These are phyloP conservation scores for Rhinoderma darwinii DNA, from an alignment of 2,113 vertebrate species.

Conservation along the genomic window DNA sequence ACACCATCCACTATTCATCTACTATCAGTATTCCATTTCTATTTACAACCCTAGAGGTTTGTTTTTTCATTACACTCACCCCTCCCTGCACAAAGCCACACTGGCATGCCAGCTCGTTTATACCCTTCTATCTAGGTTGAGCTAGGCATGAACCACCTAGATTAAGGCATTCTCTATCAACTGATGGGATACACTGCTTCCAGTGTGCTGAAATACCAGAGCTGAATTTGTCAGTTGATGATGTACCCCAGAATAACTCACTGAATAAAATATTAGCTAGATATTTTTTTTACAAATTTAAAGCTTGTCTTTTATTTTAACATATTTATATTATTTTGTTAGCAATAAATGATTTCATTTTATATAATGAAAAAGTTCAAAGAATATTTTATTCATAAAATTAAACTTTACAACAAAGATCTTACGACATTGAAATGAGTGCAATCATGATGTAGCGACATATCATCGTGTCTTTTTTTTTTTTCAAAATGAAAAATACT, in stretches of 20 bases:
- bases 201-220: neutral
- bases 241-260: neutral
- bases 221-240: neutral
- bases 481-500: conserved; percentile 94
- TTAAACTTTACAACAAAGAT: conserved; percentile 34
- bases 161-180: no score
- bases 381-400: conserved; percentile 37
- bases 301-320: neutral
- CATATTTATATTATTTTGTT: neutral
- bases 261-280: neutral
- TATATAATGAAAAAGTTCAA: conserved; percentile 30
- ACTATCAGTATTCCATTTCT: no score
- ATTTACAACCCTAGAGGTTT: no score
- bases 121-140: no score
- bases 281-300: neutral
- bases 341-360: conserved; percentile 15
- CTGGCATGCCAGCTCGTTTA: neutral
- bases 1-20: no score
- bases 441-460: rapidly evolving
- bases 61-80: no score
- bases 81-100: neutral
- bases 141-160: no score
- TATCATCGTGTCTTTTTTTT: neutral
- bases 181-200: neutral
- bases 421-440: conserved; percentile 44